Conservation (phyloP, 2,888 invertebrate species). For the Lasioglossum morio region DNA sequence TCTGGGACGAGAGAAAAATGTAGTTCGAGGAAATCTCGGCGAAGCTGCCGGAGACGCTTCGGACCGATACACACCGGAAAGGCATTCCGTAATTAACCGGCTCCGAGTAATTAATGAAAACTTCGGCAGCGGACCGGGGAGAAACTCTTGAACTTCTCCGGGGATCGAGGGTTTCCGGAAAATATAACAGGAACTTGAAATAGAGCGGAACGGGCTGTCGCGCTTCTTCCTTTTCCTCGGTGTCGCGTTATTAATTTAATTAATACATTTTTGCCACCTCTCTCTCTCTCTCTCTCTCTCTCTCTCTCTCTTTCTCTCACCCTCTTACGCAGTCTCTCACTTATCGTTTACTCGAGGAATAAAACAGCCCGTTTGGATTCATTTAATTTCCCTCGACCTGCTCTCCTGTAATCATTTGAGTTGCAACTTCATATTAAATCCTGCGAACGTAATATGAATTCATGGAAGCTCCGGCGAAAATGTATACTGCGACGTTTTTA, state of each 20-base stretch:
- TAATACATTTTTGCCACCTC: slow-evolving; percentile 9
- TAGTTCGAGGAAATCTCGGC: slow-evolving; percentile 52
- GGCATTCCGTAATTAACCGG: slow-evolving; percentile 73
- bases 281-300: not conserved
- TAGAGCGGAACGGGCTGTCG: not conserved
- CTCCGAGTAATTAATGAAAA: slow-evolving; percentile 73
- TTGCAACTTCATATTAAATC: not conserved
- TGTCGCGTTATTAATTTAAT: slow-evolving; percentile 24
- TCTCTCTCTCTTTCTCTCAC: not conserved
- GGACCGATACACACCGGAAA: slow-evolving; percentile 51
- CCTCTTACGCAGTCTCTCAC: not conserved
- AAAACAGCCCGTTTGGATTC: not conserved
- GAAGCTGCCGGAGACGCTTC: slow-evolving; percentile 40
- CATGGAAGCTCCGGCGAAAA: not conserved
- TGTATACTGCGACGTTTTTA: not conserved
- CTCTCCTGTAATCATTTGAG: not conserved
- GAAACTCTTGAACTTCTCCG: slow-evolving; percentile 22
- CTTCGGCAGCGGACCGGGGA: slow-evolving; percentile 37
- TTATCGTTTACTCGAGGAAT: not conserved
- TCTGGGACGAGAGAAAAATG: slow-evolving; percentile 47
- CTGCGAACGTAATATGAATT: not conserved
- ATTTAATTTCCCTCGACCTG: not conserved
- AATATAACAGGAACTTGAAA: slow-evolving; percentile 29
- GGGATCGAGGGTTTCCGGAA: slow-evolving; percentile 36
- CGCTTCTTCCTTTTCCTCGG: not conserved